Percentiles rank a stretch among this genome's conserved stretches.
Conservation (phyloP, 1,140 invertebrate species). For the honey bee (Apis mellifera) region Amel_HAv3.1 CM009939.2:6180501-6181000, state of each 20-base stretch:
- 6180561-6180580: no score
- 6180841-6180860: constrained; percentile 9
- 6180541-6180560: not conserved
- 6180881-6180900: not conserved
- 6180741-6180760: not conserved
- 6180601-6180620: no score
- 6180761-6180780: constrained; percentile 17
- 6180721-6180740: not conserved
- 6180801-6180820: constrained; percentile 11
- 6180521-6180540: not conserved
- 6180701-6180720: no score
- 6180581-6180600: no score
- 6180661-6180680: no score
- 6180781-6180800: not conserved
- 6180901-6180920: not conserved
- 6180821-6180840: not conserved
- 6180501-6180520: not conserved
- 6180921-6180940: not conserved
- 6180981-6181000: not conserved
- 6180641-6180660: no score
- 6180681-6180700: no score
- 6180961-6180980: not conserved
- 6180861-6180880: not conserved
- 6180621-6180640: no score
- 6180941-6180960: not conserved